These are phyloP conservation scores for Enchytraeus crypticus DNA, from an alignment of 2,888 invertebrate genomes.

Conservation along the genomic window DNA sequence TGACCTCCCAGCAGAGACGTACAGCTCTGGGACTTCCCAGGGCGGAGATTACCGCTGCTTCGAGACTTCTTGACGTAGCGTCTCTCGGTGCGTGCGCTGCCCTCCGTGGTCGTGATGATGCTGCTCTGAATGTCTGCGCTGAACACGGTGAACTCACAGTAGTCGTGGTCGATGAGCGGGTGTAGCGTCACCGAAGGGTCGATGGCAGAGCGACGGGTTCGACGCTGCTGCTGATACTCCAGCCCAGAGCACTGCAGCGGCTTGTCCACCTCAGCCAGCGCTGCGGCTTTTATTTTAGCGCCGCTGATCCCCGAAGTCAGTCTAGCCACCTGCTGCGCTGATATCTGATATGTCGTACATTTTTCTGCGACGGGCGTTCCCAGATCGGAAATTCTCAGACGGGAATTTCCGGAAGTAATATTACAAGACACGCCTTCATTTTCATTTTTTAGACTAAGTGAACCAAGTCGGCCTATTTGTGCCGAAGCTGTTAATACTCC, in stretches of 20 bases:
- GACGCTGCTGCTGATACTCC: background rate
- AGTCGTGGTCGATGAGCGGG: conserved; percentile 32
- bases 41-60: background rate
- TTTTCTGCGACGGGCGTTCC: background rate
- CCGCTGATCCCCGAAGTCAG: background rate
- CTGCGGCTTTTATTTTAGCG: background rate
- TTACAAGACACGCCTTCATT: background rate
- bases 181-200: conserved; percentile 14
- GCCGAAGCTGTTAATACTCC: background rate
- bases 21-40: no score
- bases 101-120: conserved; percentile 27
- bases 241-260: no score
- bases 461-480: background rate
- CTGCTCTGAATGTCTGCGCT: conserved; percentile 30
- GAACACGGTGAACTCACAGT: conserved; percentile 29
- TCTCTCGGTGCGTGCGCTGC: conserved; percentile 18
- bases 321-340: background rate
- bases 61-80: conserved; percentile 20
- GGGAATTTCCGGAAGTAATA: no score
- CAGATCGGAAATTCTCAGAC: no score
- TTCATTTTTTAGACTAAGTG: background rate
- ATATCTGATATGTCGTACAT: no score
- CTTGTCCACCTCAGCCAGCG: background rate
- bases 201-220: background rate
- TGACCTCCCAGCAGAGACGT: no score